Conservation (phyloP, 2,888 invertebrate genomes). For the Cosmorhoe ocellata region DNA sequence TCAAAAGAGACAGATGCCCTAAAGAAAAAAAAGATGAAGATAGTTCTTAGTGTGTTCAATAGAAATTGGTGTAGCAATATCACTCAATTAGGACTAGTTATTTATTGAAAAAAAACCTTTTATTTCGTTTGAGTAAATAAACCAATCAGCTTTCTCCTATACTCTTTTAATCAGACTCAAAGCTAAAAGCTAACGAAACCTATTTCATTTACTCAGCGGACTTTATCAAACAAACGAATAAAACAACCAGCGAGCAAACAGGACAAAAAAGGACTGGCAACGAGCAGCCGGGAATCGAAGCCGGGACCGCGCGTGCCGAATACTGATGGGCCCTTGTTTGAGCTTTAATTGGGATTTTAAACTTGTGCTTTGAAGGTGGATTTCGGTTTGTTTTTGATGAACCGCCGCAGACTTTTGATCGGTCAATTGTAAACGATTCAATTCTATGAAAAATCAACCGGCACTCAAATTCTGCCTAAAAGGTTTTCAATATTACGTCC, state of each 20-base stretch:
- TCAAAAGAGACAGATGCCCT: no score
- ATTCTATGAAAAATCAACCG: no score
- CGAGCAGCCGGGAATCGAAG: constrained; percentile 37
- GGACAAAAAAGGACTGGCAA: constrained; percentile 8
- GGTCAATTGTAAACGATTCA: no score
- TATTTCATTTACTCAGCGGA: constrained; percentile 19
- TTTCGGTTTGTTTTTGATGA: no score
- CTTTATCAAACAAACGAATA: constrained; percentile 22
- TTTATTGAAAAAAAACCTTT: no score
- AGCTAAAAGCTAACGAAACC: constrained; percentile 5
- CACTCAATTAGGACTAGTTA: no score
- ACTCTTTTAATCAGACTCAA: neutral
- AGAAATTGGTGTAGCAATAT: no score
- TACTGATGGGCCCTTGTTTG: constrained; percentile 39
- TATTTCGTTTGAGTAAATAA: neutral
- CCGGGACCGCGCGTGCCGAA: constrained; percentile 27
- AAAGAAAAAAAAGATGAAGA: no score
- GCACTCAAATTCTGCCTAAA: no score
- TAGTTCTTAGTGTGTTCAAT: no score
- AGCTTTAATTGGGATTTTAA: constrained; percentile 34
- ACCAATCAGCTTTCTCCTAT: neutral
- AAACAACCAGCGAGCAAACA: constrained; percentile 11
- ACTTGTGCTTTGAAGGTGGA: constrained; percentile 5
- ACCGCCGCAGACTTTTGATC: no score
- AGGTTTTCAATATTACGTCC: no score